Evolutionary conservation across 53 echinoderm and acorn worm species (phyloP).

Genomic region (Temnopleurus reevesii): DNA sequence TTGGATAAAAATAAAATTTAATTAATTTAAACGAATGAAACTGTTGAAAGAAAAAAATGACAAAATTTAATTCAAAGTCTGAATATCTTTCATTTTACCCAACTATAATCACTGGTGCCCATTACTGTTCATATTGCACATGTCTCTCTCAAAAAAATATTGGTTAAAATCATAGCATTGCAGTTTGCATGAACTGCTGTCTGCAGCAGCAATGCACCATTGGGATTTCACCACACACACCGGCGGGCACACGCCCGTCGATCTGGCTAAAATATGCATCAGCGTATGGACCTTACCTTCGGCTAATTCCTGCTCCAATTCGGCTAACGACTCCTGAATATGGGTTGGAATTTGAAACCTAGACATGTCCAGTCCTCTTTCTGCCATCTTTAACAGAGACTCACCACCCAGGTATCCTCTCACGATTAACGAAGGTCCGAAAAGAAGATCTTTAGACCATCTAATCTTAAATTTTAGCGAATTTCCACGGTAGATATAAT

Average conservation of each 20-base stretch:
- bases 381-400: slow-evolving; percentile 27
- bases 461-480: not conserved
- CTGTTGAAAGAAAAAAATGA: too few relatives aligned
- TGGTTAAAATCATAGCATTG: too few relatives aligned
- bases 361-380: slow-evolving; percentile 46
- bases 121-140: too few relatives aligned
- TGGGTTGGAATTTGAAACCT: slow-evolving; percentile 48
- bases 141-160: too few relatives aligned
- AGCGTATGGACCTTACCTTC: slow-evolving; percentile 35
- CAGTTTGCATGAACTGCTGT: too few relatives aligned
- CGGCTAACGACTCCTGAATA: slow-evolving; percentile 47
- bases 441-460: not conserved
- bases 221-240: too few relatives aligned
- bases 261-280: slow-evolving; percentile 24
- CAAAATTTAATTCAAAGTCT: too few relatives aligned
- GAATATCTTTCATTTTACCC: too few relatives aligned
- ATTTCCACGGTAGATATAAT: not conserved
- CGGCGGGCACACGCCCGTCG: slow-evolving; percentile 14
- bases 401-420: not conserved
- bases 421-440: not conserved
- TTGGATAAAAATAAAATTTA: too few relatives aligned
- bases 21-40: too few relatives aligned
- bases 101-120: too few relatives aligned
- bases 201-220: too few relatives aligned
- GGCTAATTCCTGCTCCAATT: slow-evolving; percentile 47